Base-by-base conservation (phyloP, 2,797 vertebrate species). In the Chrosomus eos region DNA sequence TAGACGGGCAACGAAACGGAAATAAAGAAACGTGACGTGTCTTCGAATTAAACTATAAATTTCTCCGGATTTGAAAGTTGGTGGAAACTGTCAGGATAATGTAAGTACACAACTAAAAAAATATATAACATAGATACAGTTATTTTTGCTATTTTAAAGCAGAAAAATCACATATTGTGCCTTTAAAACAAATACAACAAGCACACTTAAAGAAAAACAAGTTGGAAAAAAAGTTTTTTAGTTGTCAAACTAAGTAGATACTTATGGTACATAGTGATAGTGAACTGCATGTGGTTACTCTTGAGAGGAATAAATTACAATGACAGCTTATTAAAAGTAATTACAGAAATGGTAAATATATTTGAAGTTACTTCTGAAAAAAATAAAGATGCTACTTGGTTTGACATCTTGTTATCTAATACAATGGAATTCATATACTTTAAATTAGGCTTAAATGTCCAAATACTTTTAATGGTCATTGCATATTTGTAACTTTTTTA, bases 121-220 rank as follows among this genome's bases (percentile, higher is more conserved):
- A n/a, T n/a, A n/a, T n/a, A n/a, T n/a, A n/a, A n/a, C n/a, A n/a
- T n/a, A n/a, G n/a, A n/a, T n/a, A n/a, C n/a, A n/a, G n/a, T n/a
- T n/a, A n/a, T n/a, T n/a, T n/a, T n/a, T n/a, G n/a, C n/a, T n/a
- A n/a, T n/a, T n/a, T n/a, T n/a, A n/a, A n/a, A n/a, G n/a, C n/a
- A n/a, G n/a, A n/a, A n/a, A n/a, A n/a, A n/a, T n/a, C n/a, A n/a
- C n/a, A n/a, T n/a, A n/a, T n/a, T n/a, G n/a, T n/a, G n/a, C n/a
- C n/a, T n/a, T n/a, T n/a, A n/a, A 77, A 77, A 43, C 26, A 26
- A 77, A 43, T 28, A 62, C 14, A 23, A 77, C 33, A 77, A 38
- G n/a, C 23, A 28, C 16, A 18, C 53, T 58, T 33, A 23, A 76
- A 76, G 33, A 76, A 58, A 55, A 58, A n/a, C 14, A 76, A 36